These are phyloP conservation scores for Mesorhabditis spiculigera DNA, from an alignment of 2,888 invertebrate species.

Conservation along the genomic window DNA sequence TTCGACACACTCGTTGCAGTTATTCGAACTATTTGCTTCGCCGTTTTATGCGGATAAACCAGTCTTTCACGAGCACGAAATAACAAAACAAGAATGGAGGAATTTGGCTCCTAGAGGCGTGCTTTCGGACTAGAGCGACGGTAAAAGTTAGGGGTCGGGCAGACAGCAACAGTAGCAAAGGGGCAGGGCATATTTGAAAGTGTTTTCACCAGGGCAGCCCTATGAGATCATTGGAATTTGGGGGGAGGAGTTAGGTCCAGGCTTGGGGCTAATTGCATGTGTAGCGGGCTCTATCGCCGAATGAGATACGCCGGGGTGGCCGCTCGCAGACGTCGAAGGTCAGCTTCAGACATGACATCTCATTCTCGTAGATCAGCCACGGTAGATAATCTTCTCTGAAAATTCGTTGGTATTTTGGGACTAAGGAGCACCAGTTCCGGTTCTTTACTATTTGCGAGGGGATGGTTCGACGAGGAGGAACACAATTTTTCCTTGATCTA, in stretches of 20 bases:
- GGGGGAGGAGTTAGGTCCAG: too few relatives aligned
- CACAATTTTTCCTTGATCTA: too few relatives aligned
- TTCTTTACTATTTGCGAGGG: neutral
- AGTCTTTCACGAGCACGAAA: too few relatives aligned
- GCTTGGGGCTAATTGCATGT: slow-evolving; percentile 35
- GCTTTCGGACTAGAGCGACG: neutral
- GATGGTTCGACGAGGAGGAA: too few relatives aligned
- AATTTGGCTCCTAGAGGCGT: neutral
- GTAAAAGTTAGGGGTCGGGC: neutral
- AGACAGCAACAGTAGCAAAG: neutral
- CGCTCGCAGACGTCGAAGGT: slow-evolving; percentile 58
- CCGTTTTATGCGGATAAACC: too few relatives aligned
- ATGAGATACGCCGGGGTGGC: slow-evolving; percentile 43
- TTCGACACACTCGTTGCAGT: too few relatives aligned
- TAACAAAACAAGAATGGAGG: too few relatives aligned
- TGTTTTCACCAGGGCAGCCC: neutral
- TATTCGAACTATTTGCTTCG: too few relatives aligned
- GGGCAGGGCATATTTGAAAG: neutral
- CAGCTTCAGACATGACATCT: slow-evolving; percentile 56
- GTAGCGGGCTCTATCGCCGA: slow-evolving; percentile 43
- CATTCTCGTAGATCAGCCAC: slow-evolving; percentile 57
- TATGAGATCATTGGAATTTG: too few relatives aligned
- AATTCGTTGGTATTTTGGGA: neutral
- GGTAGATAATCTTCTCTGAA: slow-evolving; percentile 57
- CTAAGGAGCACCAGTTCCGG: neutral